phyloP scores from a whole-genome alignment of 30 jellyfish, hydroid and myxozoan genomes.

The Aurelia aurita region DNA sequence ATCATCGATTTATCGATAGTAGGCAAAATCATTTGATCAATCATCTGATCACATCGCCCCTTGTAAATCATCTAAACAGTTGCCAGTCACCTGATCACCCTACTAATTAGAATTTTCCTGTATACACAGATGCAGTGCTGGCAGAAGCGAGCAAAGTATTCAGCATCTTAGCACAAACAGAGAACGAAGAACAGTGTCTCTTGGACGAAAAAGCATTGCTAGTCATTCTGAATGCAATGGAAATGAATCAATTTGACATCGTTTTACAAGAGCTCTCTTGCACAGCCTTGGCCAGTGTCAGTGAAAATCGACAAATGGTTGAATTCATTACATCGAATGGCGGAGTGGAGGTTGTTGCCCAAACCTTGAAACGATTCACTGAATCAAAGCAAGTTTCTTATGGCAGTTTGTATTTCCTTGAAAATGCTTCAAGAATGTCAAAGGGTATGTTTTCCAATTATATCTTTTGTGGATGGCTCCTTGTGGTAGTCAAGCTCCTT shows the following conservation, averaged over 20 bases:
- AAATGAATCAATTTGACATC: constrained; percentile 25
- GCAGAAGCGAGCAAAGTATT: constrained; percentile 20
- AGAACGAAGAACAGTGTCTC: not conserved
- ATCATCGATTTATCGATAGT: too few relatives aligned
- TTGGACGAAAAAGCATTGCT: constrained; percentile 6
- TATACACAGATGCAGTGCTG: not conserved
- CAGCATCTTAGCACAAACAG: constrained; percentile 27
- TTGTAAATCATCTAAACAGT: too few relatives aligned
- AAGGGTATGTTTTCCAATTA: too few relatives aligned
- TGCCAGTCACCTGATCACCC: not conserved
- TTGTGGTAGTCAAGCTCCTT: too few relatives aligned
- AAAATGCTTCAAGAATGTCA: constrained; percentile 9
- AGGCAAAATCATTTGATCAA: too few relatives aligned
- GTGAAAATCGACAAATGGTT: constrained; percentile 36
- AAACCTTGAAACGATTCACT: constrained; percentile 25
- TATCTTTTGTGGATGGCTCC: too few relatives aligned
- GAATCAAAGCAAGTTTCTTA: constrained; percentile 1
- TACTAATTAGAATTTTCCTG: not conserved
- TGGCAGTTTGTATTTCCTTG: constrained; percentile 27
- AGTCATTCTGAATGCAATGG: constrained; percentile 33
- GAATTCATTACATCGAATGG: constrained; percentile 5
- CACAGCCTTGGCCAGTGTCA: constrained; percentile 29
- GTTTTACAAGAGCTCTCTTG: constrained; percentile 40
- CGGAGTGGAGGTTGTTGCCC: not conserved
- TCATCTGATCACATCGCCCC: too few relatives aligned